Base-by-base conservation (phyloP, 2,113 vertebrate species). In the Nothocercus nigrocapillus region DNA sequence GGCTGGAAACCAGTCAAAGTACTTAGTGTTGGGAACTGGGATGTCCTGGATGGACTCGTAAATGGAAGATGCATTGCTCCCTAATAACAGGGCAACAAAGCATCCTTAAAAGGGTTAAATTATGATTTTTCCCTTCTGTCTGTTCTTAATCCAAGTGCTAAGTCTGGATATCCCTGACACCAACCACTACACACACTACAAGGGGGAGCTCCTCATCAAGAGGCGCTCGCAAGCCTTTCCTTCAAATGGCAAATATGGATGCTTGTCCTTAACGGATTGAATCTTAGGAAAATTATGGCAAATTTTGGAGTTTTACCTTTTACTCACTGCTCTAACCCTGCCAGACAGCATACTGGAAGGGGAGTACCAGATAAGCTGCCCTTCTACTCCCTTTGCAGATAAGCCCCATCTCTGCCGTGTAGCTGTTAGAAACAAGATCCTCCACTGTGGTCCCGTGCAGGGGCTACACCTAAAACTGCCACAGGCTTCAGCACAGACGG, bases 31-130 rank as follows among this genome's bases (percentile, higher is more conserved):
- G 78, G 85, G 83, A 85, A 67, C 9, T 82, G 40, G n/a, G 70
- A 87, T 61, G 90, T 95, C 93, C 86, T 94, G 86, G 51, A 49
- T 56, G 70, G 77, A 40, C 70, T 89, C 69, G 63, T 14, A 93
- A 90, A 79, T 45, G 70, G 70, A 66, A 82, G 93, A 51, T 34
- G 16, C 30, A 38, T 76, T 93, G 11, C 11, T 27, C 32, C 7
- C 17, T 34, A 80, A 64, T 67, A 67, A 28, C 47, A 76, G 66
- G 72, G 44, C n/a, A 82, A 30, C 40, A 51, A 73, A 79, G 42
- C 15, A 21, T 24, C 9, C 49, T 76, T 76, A 80, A 54, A 87
- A 7, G 36, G 32, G 82, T 66, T 47, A 72, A 78, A 14, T 40
- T 63, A 58, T 62, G 11, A 66, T 91, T 90, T 90, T 86, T 49